Base-by-base conservation (phyloP, 2,113 vertebrate genomes). In the Mobula hypostoma region DNA sequence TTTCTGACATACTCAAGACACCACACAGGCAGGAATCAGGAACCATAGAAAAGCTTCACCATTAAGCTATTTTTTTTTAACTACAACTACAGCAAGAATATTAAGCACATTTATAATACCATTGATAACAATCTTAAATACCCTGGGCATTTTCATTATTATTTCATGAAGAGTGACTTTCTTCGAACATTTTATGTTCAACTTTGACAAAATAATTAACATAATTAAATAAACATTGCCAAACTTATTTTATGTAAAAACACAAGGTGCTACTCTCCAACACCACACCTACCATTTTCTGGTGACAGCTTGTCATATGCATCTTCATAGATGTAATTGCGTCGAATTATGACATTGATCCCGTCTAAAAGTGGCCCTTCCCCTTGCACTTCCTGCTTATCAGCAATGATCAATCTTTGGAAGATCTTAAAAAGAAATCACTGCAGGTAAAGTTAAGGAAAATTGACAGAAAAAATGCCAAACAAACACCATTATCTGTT, bases 251-350 rank as follows among this genome's bases (percentile, higher is more conserved):
- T 63, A 63, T 29, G n/a, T 17, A 82, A 94, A 68, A 66, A 24
- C 32, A 94, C 24, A 94, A 66, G 29, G 27, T 82, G 56, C 15
- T 6, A n/a, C 40, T 40, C 21, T 87, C 15, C 19, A 21, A 70
- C 12, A 74, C 63, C 0, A 82, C 17, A 61, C 56, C 17, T 97
- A 99, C 99, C 99, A 14, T 99, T 99, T 96, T 99, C 99, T 70
- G 98, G 99, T 79, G 99, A 99, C 94, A 99, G 97, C 94, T 99
- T 99, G 96, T 99, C 99, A 83, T 99, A 99, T 85, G 99, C 99
- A 94, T 99, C 99, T 96, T 99, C 99, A 95, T 99, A 99, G 96
- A 99, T 99, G 95, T 99, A 99, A 96, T 99, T 99, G 95, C 99
- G 98, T 95, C 99, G 97, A 95, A 99, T 99, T 94, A 98, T 99